A percentile compares a stretch with the other conserved stretches of the same genome.
These are phyloP conservation scores for Thaleichthys pacificus DNA, from an alignment of 2,797 vertebrate genomes.

Conservation along the genomic window DNA sequence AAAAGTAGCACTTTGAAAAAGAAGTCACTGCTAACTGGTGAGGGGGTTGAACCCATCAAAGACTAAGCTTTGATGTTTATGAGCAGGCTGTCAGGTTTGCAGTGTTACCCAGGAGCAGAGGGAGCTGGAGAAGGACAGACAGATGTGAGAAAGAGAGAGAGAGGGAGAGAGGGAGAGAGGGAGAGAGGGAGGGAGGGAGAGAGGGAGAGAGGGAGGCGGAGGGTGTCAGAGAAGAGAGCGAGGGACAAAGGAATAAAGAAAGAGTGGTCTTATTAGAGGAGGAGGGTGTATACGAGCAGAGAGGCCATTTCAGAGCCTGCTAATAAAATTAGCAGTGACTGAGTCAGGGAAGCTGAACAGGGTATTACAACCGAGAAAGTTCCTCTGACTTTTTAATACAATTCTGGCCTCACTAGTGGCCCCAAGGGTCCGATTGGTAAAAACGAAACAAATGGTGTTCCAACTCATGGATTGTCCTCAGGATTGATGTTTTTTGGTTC, in stretches of 20 bases:
- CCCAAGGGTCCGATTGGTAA: conserved; percentile 3
- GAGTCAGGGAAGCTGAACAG: conserved; percentile 27
- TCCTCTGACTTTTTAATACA: not conserved
- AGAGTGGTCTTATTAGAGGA: not conserved
- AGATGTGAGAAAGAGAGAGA: not conserved
- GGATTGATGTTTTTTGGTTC: conserved; percentile 6
- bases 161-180: not conserved
- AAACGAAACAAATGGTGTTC: not conserved
- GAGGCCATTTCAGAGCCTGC: conserved; percentile 24
- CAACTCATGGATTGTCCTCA: not conserved
- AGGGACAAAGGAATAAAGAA: conserved; percentile 2
- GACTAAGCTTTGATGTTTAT: conserved; percentile 41
- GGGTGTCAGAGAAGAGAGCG: conserved; percentile 12
- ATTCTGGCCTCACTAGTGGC: conserved; percentile 8
- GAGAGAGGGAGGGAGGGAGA: not conserved
- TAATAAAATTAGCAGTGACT: conserved; percentile 42
- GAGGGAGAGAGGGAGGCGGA: not conserved
- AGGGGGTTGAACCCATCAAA: conserved; percentile 36
- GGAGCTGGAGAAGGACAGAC: conserved; percentile 13
- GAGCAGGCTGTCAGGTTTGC: conserved; percentile 27
- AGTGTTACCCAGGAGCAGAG: conserved; percentile 7
- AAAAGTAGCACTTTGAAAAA: conserved; percentile 38
- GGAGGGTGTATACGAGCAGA: conserved; percentile 41
- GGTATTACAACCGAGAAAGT: conserved; percentile 30
- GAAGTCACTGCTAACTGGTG: conserved; percentile 34